Evolutionary conservation across 2,113 vertebrate genomes (phyloP).

Genomic region (Corvus hawaiiensis): DNA sequence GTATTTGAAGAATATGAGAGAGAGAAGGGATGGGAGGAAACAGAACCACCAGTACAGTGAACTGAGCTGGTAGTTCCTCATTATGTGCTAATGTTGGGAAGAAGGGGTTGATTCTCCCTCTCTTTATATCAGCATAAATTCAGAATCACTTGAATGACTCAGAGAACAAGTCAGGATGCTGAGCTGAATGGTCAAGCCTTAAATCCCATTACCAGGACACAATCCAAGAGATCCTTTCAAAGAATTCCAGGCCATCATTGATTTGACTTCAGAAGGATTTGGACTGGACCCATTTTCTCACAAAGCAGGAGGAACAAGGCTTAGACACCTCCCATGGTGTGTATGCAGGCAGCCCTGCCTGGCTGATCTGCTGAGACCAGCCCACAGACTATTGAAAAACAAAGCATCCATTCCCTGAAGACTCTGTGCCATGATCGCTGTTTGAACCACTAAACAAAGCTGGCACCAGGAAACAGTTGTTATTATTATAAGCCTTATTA

Average conservation of each 20-base stretch:
- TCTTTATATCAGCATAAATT: neutral
- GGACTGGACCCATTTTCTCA: neutral
- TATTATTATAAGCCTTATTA: neutral
- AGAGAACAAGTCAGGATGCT: neutral
- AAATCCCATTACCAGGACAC: neutral
- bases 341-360: neutral
- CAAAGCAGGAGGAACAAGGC: neutral
- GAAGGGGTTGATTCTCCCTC: neutral
- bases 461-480: neutral
- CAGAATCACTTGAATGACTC: neutral
- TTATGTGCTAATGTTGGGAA: neutral
- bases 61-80: neutral
- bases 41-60: neutral
- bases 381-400: neutral
- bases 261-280: neutral
- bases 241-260: neutral
- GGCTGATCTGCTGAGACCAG: neutral
- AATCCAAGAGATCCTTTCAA: neutral
- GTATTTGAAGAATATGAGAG: neutral
- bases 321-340: neutral
- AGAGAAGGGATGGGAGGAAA: neutral
- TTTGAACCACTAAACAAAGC: neutral
- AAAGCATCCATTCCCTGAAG: neutral
- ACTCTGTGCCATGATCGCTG: neutral
- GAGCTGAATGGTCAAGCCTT: neutral